phyloP scores from a whole-genome alignment of 2,888 invertebrate species.

The Tetanocera ferruginea region DNA sequence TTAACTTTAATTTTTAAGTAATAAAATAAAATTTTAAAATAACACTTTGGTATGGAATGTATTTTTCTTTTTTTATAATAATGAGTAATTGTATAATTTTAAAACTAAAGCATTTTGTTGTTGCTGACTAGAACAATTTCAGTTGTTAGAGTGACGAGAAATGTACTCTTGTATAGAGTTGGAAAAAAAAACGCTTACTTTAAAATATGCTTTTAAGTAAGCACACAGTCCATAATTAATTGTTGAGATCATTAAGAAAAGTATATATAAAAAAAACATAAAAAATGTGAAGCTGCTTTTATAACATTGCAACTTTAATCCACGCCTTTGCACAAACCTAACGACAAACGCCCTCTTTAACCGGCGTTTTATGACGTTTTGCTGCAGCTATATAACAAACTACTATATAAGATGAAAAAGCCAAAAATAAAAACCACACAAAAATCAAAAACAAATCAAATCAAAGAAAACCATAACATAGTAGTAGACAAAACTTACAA shows the following conservation, averaged over 20 bases:
- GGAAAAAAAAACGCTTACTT: neutral
- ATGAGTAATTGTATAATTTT: neutral
- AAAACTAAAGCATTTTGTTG: neutral
- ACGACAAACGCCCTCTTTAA: neutral
- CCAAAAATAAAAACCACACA: constrained; percentile 2
- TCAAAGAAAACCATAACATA: neutral
- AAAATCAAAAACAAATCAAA: neutral
- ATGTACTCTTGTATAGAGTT: neutral
- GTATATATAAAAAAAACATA: neutral
- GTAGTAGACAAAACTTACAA: constrained; percentile 3
- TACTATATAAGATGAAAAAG: neutral
- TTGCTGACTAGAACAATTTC: constrained; percentile 31
- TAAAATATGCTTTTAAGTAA: neutral
- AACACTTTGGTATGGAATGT: constrained; percentile 7
- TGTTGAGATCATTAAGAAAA: constrained; percentile 24
- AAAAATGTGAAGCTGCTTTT: neutral
- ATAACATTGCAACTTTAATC: neutral
- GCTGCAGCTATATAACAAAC: neutral
- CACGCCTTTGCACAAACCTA: neutral
- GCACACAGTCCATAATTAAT: neutral
- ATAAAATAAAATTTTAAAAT: neutral
- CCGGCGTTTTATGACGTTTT: neutral
- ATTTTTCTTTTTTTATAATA: neutral
- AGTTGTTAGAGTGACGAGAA: constrained; percentile 18
- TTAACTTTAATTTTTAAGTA: neutral